Percentiles rank a stretch among this genome's conserved stretches.
phyloP scores from a whole-genome alignment of 1,140 invertebrate genomes.

The Coelopa frigida region DNA sequence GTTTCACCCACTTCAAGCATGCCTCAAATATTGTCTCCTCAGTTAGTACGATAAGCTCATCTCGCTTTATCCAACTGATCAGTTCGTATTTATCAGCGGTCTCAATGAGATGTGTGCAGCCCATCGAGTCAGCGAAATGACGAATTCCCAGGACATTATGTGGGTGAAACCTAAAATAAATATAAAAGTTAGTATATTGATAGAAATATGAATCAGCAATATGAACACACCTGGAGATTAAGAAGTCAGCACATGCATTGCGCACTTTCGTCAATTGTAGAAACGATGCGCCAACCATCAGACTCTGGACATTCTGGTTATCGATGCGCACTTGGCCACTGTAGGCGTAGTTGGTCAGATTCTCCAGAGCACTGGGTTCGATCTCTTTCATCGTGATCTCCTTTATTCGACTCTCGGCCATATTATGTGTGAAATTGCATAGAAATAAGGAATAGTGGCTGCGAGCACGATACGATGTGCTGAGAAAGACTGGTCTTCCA shows the following conservation, averaged over 20 bases:
- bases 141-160: slow-evolving; percentile 77
- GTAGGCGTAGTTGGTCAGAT: slow-evolving; percentile 82
- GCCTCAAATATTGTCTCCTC: slow-evolving; percentile 77
- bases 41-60: slow-evolving; percentile 70
- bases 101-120: slow-evolving; percentile 63
- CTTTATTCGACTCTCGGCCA: slow-evolving; percentile 76
- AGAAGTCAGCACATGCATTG: slow-evolving; percentile 77
- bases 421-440: slow-evolving; percentile 86
- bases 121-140: slow-evolving; percentile 75
- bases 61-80: slow-evolving; percentile 63
- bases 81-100: slow-evolving; percentile 76
- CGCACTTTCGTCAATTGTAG: slow-evolving; percentile 73
- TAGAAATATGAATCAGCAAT: too few species aligned
- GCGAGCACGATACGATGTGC: slow-evolving; percentile 81
- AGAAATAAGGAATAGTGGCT: slow-evolving; percentile 83
- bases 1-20: slow-evolving; percentile 74
- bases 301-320: slow-evolving; percentile 71
- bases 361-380: slow-evolving; percentile 75
- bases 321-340: slow-evolving; percentile 72
- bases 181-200: too few species aligned
- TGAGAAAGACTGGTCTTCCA: slow-evolving; percentile 70
- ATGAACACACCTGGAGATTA: slow-evolving; percentile 68
- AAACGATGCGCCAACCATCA: slow-evolving; percentile 84
- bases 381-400: slow-evolving; percentile 78
- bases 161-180: too few species aligned